Conservation (phyloP, 2,888 invertebrate genomes). For the Acleris sparsana region DNA sequence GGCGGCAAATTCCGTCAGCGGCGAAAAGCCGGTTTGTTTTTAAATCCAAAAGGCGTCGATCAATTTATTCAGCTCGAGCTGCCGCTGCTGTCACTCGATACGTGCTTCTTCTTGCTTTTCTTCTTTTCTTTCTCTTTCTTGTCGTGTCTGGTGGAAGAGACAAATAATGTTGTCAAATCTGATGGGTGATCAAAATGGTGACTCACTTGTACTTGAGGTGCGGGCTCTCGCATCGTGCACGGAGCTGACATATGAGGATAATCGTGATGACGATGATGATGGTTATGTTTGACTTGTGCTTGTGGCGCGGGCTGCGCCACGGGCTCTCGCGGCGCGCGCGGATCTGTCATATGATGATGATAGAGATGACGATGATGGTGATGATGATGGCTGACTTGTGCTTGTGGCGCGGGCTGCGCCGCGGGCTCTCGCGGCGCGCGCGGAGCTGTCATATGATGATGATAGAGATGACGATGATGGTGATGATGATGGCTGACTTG, state of each 20-base stretch:
- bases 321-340: constrained; percentile 72
- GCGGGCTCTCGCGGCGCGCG: constrained; percentile 70
- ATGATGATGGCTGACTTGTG: constrained; percentile 37
- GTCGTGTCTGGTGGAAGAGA: constrained; percentile 32
- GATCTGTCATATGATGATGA: constrained; percentile 71
- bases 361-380: constrained; percentile 24
- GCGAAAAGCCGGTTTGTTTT: constrained; percentile 18
- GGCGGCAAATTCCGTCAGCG: background rate
- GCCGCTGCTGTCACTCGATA: constrained; percentile 61
- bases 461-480: background rate
- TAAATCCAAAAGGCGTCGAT: constrained; percentile 12
- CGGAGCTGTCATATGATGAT: constrained; percentile 75
- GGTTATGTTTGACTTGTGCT: constrained; percentile 40
- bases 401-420: constrained; percentile 55
- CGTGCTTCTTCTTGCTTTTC: constrained; percentile 61
- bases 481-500: constrained; percentile 21
- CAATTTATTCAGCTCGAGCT: constrained; percentile 67
- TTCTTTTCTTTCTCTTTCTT: constrained; percentile 50
- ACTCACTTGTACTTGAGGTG: constrained; percentile 47
- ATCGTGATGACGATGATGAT: background rate
- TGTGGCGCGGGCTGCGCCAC: constrained; percentile 55
- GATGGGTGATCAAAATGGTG: too few relatives aligned
- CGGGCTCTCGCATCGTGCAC: constrained; percentile 69
- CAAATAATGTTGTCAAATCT: constrained; percentile 52
- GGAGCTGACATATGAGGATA: constrained; percentile 72